Conservation (phyloP, 2,888 invertebrate genomes). For the Notocelia uddmanniana region DNA sequence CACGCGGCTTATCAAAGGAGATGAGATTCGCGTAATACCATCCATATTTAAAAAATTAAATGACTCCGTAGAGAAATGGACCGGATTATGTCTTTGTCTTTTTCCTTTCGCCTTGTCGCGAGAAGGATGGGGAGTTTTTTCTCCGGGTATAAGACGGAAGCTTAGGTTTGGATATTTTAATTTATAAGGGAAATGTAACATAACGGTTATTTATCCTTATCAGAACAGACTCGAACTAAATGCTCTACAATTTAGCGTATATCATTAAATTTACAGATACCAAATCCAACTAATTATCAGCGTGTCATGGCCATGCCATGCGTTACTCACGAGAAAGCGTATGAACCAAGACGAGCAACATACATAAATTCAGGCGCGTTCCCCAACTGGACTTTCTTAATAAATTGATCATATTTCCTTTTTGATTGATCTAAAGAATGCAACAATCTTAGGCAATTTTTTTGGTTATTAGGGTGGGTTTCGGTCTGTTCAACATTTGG, state of each 20-base stretch:
- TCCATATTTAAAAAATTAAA: slow-evolving; percentile 39
- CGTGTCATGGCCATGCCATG: no score
- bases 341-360: no score
- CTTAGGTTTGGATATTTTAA: slow-evolving; percentile 1
- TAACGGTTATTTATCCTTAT: slow-evolving; percentile 1
- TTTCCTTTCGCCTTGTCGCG: slow-evolving; percentile 19
- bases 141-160: background rate
- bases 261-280: no score
- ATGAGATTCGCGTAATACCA: slow-evolving; percentile 34
- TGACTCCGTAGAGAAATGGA: slow-evolving; percentile 35
- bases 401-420: no score
- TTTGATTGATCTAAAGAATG: no score
- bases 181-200: background rate
- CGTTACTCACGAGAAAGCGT: no score
- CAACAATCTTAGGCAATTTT: no score
- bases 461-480: no score
- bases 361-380: no score
- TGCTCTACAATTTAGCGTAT: background rate
- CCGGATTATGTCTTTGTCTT: slow-evolving; percentile 34
- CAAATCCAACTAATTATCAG: no score
- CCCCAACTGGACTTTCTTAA: no score
- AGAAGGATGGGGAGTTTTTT: slow-evolving; percentile 15
- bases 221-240: background rate
- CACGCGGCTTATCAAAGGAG: slow-evolving; percentile 37
- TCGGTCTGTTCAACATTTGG: no score